phyloP scores from a whole-genome alignment of 2,888 invertebrate species.

The Schizaphis graminum region DNA sequence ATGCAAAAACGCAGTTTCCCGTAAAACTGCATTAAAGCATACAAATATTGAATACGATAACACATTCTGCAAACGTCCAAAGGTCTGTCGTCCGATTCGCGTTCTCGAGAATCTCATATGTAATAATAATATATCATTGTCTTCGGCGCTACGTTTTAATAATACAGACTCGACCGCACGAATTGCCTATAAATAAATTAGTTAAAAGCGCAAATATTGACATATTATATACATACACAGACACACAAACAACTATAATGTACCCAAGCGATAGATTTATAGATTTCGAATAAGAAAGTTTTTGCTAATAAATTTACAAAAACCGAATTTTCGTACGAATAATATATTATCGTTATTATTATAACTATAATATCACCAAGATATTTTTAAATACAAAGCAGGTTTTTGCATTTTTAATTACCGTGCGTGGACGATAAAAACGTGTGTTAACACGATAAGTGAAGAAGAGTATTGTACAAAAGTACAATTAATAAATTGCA shows the following conservation, averaged over 20 bases:
- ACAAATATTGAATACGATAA: slow-evolving; percentile 10
- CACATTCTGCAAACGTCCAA: not conserved
- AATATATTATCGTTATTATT: not conserved
- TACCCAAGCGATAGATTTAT: not conserved
- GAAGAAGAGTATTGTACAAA: no score
- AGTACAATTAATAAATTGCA: no score
- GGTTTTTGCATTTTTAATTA: not conserved
- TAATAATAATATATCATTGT: slow-evolving; percentile 1
- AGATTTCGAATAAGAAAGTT: not conserved
- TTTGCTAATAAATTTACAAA: not conserved
- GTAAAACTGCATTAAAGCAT: not conserved
- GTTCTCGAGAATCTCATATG: not conserved
- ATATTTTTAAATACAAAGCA: not conserved
- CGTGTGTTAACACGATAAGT: no score
- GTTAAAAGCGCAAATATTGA: not conserved
- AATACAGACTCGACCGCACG: no score
- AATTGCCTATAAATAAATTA: not conserved
- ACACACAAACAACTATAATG: not conserved
- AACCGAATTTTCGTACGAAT: not conserved
- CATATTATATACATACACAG: not conserved
- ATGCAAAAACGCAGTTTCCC: not conserved
- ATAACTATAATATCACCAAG: no score
- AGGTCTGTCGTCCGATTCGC: not conserved
- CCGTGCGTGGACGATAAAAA: not conserved
- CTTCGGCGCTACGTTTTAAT: not conserved